These are phyloP conservation scores for Leistus spinibarbis DNA, from an alignment of 2,888 invertebrate genomes.

Conservation along the genomic window DNA sequence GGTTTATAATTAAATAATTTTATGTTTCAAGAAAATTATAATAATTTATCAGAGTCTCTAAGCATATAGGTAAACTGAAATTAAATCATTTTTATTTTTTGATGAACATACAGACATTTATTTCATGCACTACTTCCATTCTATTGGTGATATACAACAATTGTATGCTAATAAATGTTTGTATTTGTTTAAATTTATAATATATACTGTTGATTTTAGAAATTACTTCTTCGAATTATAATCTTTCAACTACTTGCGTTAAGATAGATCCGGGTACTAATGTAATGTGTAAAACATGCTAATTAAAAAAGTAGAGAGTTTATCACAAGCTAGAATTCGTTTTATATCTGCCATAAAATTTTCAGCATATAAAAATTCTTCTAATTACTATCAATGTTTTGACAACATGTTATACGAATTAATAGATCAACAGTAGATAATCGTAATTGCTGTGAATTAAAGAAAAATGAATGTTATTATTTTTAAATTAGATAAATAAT, in stretches of 20 bases:
- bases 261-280: conserved; percentile 24
- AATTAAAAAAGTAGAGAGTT: conserved; percentile 22
- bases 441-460: neutral
- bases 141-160: neutral
- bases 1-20: neutral
- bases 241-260: neutral
- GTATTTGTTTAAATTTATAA: neutral
- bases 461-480: neutral
- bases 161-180: neutral
- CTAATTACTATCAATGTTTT: neutral
- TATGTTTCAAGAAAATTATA: neutral
- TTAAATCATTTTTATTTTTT: neutral
- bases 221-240: conserved; percentile 15
- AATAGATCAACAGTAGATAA: neutral
- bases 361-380: neutral
- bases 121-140: conserved; percentile 2
- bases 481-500: neutral
- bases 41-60: neutral
- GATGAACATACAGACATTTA: neutral
- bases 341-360: conserved; percentile 1
- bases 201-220: neutral
- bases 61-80: neutral
- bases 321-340: conserved; percentile 5
- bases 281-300: conserved; percentile 20
- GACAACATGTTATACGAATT: neutral